These are phyloP conservation scores for Zelostemma sp. DNA, from an alignment of 1,140 invertebrate genomes.

Conservation along the genomic window DNA sequence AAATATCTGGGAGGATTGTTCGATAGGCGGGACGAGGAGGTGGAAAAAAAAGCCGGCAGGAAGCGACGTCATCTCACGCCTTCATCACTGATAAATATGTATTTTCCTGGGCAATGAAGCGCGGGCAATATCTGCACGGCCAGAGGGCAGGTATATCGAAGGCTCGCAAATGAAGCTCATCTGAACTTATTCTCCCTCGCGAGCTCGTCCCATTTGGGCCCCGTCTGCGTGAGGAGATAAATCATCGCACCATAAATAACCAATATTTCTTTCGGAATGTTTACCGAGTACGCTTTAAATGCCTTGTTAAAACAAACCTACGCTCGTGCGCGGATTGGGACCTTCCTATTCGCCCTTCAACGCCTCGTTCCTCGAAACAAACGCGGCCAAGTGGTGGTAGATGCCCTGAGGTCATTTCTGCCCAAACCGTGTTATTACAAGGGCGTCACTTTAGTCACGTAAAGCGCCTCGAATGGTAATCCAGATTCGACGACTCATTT, in stretches of 20 bases:
- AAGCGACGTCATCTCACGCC: slow-evolving; percentile 14
- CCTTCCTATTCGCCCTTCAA: slow-evolving; percentile 40
- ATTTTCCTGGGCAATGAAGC: slow-evolving; percentile 23
- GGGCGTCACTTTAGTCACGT: slow-evolving; percentile 45
- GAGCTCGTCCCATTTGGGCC: slow-evolving; percentile 42
- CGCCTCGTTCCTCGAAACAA: slow-evolving; percentile 27
- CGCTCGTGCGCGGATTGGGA: slow-evolving; percentile 43
- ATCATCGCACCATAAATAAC: slow-evolving; percentile 69
- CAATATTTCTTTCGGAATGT: slow-evolving; percentile 70
- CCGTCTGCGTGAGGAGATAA: slow-evolving; percentile 61
- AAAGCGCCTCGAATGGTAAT: slow-evolving; percentile 3
- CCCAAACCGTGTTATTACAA: slow-evolving; percentile 34
- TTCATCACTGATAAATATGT: slow-evolving; percentile 29
- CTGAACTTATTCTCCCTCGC: slow-evolving; percentile 51
- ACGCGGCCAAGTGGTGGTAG: background rate
- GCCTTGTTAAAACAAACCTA: slow-evolving; percentile 72
- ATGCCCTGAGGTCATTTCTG: slow-evolving; percentile 29
- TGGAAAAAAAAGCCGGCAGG: no score
- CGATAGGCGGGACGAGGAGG: no score
- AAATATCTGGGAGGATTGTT: no score
- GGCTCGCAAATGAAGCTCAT: slow-evolving; percentile 48
- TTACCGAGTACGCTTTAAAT: slow-evolving; percentile 71
- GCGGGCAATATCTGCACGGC: slow-evolving; percentile 8
- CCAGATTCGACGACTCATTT: background rate
- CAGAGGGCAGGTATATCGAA: slow-evolving; percentile 21